Conservation (phyloP, 2,113 vertebrate genomes). For the Leptocoma aspasia region DNA sequence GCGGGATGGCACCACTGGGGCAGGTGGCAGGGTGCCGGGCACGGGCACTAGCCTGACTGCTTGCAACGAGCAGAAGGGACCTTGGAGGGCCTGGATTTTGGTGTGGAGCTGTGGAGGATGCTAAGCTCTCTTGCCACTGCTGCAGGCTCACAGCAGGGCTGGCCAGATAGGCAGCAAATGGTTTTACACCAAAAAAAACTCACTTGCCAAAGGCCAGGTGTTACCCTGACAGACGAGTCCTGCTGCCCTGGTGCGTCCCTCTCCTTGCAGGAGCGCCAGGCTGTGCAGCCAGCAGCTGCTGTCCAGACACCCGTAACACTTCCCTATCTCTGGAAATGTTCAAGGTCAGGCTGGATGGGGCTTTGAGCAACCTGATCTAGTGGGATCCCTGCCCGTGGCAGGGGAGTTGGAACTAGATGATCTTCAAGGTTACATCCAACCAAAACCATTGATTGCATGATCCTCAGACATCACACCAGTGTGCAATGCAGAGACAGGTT, state of each 20-base stretch:
- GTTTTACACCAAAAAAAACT: neutral
- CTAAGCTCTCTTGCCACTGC: neutral
- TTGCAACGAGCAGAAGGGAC: neutral
- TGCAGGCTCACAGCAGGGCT: neutral
- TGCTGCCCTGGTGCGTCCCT: neutral
- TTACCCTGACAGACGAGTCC: neutral
- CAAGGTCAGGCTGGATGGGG: neutral
- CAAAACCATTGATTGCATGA: neutral
- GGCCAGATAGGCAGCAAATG: neutral
- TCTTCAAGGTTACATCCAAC: neutral
- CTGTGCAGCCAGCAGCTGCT: neutral
- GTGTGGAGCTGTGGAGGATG: neutral
- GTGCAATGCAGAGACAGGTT: neutral
- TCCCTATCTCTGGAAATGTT: neutral
- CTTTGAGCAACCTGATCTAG: neutral
- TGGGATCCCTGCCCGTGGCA: neutral
- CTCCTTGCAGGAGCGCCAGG: neutral
- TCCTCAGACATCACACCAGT: neutral
- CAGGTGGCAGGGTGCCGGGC: neutral
- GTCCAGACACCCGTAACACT: neutral
- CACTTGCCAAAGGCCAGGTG: neutral
- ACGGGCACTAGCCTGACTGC: neutral
- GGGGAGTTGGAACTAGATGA: neutral
- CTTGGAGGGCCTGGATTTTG: rapidly evolving
- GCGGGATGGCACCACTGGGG: neutral